Percentiles rank a stretch among this genome's conserved stretches.
These are phyloP conservation scores for Gadus chalcogrammus DNA, from an alignment of 2,113 vertebrate genomes.

Conservation along the genomic window DNA sequence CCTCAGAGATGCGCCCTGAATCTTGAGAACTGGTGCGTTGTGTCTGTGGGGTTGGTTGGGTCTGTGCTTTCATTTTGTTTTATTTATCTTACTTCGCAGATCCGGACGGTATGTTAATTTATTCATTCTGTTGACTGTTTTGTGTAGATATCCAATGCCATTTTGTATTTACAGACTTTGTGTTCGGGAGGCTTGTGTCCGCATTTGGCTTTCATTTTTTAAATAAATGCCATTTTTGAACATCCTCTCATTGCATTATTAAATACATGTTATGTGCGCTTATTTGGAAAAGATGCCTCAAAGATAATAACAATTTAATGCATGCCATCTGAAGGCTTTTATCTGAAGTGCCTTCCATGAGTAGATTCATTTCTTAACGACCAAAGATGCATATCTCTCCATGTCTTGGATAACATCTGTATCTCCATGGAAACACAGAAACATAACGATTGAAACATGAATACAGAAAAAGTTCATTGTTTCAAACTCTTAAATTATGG, in stretches of 20 bases:
- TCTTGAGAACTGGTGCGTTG: constrained; percentile 19
- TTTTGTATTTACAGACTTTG: constrained; percentile 53
- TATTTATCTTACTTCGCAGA: constrained; percentile 17
- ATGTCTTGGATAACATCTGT: too few species aligned
- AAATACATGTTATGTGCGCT: too few species aligned
- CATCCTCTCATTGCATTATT: constrained; percentile 45
- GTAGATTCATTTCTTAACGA: too few species aligned
- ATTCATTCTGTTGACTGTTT: constrained; percentile 45
- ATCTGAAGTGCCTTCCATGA: too few species aligned
- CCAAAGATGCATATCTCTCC: too few species aligned
- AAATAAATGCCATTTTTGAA: constrained; percentile 76
- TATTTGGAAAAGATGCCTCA: too few species aligned
- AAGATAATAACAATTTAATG: too few species aligned
- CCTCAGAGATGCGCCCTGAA: background rate
- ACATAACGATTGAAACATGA: too few species aligned
- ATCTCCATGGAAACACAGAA: too few species aligned
- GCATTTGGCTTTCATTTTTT: constrained; percentile 36
- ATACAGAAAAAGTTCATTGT: too few species aligned
- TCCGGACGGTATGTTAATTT: constrained; percentile 45
- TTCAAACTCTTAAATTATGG: too few species aligned
- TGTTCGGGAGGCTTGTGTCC: constrained; percentile 42
- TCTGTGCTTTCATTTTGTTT: constrained; percentile 27
- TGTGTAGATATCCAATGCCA: constrained; percentile 39
- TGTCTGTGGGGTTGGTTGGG: constrained; percentile 16
- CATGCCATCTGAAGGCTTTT: too few species aligned